phyloP scores from a whole-genome alignment of 1,140 invertebrate genomes.

The Bombyx mandarina region DNA sequence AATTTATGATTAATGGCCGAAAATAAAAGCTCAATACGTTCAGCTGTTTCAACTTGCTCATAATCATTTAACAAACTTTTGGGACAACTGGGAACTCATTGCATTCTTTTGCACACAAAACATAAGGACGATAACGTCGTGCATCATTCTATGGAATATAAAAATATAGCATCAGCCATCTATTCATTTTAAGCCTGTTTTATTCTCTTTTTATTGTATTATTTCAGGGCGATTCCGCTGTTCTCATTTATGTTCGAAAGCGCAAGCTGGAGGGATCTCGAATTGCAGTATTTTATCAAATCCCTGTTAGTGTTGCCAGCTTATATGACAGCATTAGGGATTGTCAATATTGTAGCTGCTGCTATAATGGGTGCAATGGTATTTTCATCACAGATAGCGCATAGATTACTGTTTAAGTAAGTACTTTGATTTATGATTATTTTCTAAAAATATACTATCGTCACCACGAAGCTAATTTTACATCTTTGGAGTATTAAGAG shows the following conservation, averaged over 20 bases:
- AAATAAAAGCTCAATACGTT: too few relatives aligned
- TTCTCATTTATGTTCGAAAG: conserved; percentile 32
- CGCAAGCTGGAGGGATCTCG: conserved; percentile 36
- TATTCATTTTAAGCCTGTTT: not conserved
- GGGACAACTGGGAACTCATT: too few relatives aligned
- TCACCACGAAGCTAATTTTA: too few relatives aligned
- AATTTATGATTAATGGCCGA: too few relatives aligned
- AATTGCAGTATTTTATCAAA: conserved; percentile 38
- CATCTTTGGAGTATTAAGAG: too few relatives aligned
- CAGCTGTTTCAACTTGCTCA: too few relatives aligned
- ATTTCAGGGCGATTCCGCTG: conserved; percentile 36
- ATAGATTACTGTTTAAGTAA: conserved; percentile 50
- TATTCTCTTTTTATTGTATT: conserved; percentile 9
- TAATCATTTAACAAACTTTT: too few relatives aligned
- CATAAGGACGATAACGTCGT: too few relatives aligned
- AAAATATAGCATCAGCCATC: too few relatives aligned
- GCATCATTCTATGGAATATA: too few relatives aligned
- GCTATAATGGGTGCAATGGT: conserved; percentile 33
- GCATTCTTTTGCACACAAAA: too few relatives aligned
- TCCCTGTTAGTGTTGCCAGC: conserved; percentile 41
- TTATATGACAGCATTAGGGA: conserved; percentile 48
- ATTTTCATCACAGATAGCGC: conserved; percentile 49
- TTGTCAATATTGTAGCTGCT: conserved; percentile 29
- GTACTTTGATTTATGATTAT: not conserved
- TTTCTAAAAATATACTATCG: too few relatives aligned